phyloP scores from a whole-genome alignment of 2,888 invertebrate species.

The Cosmia trapezina region DNA sequence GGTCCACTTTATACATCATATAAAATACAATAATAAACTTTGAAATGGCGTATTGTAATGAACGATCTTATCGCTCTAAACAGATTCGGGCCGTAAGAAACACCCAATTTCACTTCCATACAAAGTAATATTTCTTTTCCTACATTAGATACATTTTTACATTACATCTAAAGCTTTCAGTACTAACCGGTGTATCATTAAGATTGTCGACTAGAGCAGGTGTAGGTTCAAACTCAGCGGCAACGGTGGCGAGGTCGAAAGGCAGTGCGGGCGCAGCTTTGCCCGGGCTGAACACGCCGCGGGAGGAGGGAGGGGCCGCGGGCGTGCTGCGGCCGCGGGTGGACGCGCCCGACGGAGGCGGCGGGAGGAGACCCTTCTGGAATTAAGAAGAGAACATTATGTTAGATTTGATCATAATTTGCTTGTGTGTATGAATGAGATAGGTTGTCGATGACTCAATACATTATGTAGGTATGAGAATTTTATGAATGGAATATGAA shows the following conservation, averaged over 20 bases:
- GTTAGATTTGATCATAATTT: neutral
- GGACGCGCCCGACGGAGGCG: slow-evolving; percentile 81
- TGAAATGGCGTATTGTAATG: neutral
- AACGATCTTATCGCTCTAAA: neutral
- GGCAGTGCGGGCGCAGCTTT: slow-evolving; percentile 75
- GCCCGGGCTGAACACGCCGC: slow-evolving; percentile 80
- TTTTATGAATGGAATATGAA: too few species aligned
- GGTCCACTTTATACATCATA: neutral
- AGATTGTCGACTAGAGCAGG: slow-evolving; percentile 77
- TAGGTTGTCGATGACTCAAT: neutral
- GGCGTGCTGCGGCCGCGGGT: slow-evolving; percentile 80
- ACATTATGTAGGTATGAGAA: neutral
- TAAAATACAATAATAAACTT: neutral
- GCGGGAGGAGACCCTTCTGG: slow-evolving; percentile 87
- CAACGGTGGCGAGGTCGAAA: slow-evolving; percentile 79
- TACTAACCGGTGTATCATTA: slow-evolving; percentile 78
- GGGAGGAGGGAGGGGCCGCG: slow-evolving; percentile 63
- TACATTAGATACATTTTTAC: neutral
- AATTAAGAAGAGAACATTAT: slow-evolving; percentile 33
- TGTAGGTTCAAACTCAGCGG: slow-evolving; percentile 78
- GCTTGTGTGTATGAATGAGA: neutral
- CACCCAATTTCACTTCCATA: slow-evolving; percentile 12
- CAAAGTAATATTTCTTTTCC: slow-evolving; percentile 14
- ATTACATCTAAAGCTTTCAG: slow-evolving; percentile 4
- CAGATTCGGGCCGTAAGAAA: neutral